phyloP scores from a whole-genome alignment of 2,888 invertebrate species.

The Drosophila austrosaltans region DNA sequence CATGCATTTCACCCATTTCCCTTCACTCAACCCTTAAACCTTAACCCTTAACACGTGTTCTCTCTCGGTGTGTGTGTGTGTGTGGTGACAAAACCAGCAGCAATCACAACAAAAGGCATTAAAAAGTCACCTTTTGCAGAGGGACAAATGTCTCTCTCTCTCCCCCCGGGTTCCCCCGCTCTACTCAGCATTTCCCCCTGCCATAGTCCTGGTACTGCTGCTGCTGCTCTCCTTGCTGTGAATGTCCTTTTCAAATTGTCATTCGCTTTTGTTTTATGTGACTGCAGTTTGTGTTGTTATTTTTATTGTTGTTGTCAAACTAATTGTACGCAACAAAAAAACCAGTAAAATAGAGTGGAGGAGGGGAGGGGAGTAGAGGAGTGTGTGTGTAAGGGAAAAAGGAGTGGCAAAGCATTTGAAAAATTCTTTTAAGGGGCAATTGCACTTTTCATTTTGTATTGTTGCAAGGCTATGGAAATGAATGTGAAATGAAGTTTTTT shows the following conservation, averaged over 20 bases:
- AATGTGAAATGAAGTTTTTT: conserved; percentile 48
- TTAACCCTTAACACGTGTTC: conserved; percentile 36
- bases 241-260: conserved; percentile 71
- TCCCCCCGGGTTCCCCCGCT: conserved; percentile 3
- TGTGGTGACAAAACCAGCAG: conserved; percentile 56
- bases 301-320: conserved; percentile 55
- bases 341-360: conserved; percentile 51
- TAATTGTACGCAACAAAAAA: conserved; percentile 75
- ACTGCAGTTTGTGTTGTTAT: conserved; percentile 54
- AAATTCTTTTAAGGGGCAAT: conserved; percentile 71
- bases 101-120: conserved; percentile 70
- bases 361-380: not conserved
- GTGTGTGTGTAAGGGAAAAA: conserved; percentile 17
- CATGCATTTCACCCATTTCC: conserved; percentile 21
- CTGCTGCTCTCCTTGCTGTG: not conserved
- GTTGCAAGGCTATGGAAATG: conserved; percentile 47
- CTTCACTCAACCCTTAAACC: conserved; percentile 47
- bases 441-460: conserved; percentile 51
- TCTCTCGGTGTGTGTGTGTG: conserved; percentile 34
- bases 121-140: conserved; percentile 71
- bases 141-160: conserved; percentile 38
- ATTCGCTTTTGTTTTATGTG: conserved; percentile 70
- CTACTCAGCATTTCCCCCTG: not conserved
- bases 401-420: conserved; percentile 61
- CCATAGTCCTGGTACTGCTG: too few relatives aligned